phyloP scores from a whole-genome alignment of 2,888 invertebrate species.

The Lycaena phlaeas region DNA sequence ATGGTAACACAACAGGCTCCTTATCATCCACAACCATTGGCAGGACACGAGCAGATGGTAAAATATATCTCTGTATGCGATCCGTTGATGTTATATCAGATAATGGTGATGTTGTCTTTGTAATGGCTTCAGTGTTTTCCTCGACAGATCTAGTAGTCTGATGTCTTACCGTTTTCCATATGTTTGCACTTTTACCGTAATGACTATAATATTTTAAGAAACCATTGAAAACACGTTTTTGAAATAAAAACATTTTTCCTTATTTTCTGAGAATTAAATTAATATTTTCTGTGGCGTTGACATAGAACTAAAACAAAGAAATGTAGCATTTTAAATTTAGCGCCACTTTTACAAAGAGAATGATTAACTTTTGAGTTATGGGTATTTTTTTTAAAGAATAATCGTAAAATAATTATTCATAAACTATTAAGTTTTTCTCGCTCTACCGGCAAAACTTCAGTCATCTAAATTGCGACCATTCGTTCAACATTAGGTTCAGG shows the following conservation, averaged over 20 bases:
- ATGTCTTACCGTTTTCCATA: conserved; percentile 19
- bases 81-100: conserved; percentile 16
- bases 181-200: conserved; percentile 23
- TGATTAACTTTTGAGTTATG: too few species aligned
- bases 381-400: too few species aligned
- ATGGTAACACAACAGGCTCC: conserved; percentile 52
- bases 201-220: conserved; percentile 21
- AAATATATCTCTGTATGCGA: conserved; percentile 31
- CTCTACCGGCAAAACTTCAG: too few species aligned
- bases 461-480: too few species aligned
- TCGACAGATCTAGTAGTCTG: conserved; percentile 31
- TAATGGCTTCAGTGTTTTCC: not conserved
- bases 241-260: conserved; percentile 10
- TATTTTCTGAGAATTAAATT: not conserved
- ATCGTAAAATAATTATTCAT: too few species aligned
- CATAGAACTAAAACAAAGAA: not conserved
- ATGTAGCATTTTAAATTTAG: not conserved
- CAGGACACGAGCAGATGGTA: conserved; percentile 34
- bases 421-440: too few species aligned
- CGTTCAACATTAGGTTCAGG: too few species aligned
- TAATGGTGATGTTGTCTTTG: not conserved
- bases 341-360: too few species aligned
- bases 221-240: not conserved
- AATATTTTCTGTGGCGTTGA: not conserved
- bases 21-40: conserved; percentile 45